A percentile compares a stretch with the other conserved stretches of the same genome.
Evolutionary conservation across 2,888 invertebrate genomes (phyloP).

Genomic region (Campoplex nolae): DNA sequence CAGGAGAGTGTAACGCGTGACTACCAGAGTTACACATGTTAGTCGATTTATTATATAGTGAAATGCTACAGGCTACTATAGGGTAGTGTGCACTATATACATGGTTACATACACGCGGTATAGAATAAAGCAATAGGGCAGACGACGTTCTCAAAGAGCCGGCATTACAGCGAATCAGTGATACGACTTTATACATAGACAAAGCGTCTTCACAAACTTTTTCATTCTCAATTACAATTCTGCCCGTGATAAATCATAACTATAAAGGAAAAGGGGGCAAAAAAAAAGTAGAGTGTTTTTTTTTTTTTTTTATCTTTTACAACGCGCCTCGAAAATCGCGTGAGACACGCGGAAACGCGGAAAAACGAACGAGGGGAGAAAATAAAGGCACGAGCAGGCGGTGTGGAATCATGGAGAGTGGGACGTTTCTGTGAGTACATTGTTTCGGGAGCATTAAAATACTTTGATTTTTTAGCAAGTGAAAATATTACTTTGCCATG

Average conservation of each 20-base stretch:
- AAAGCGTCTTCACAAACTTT: conserved; percentile 10
- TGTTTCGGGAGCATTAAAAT: conserved; percentile 8
- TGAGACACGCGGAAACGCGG: conserved; percentile 15
- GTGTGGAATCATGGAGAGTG: conserved; percentile 78
- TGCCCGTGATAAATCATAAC: not conserved
- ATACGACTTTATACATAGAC: not conserved
- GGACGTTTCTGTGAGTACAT: conserved; percentile 79
- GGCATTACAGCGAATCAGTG: conserved; percentile 21
- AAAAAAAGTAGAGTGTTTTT: not conserved
- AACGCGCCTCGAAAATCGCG: conserved; percentile 18
- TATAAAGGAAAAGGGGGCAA: not conserved
- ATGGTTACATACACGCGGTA: conserved; percentile 1
- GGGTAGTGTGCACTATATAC: conserved; percentile 12
- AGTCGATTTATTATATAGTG: conserved; percentile 51
- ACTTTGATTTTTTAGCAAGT: too few species aligned
- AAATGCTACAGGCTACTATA: conserved; percentile 28
- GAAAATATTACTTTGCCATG: too few species aligned
- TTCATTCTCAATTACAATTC: conserved; percentile 10
- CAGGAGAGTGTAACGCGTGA: conserved; percentile 56
- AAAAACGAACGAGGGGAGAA: conserved; percentile 24
- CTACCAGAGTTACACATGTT: conserved; percentile 49
- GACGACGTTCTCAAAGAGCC: conserved; percentile 60
- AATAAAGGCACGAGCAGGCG: conserved; percentile 62
- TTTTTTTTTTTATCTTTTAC: not conserved
- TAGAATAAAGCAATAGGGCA: conserved; percentile 48